These are phyloP conservation scores for Oophaga pumilio DNA, from an alignment of 2,113 vertebrate species.

Conservation along the genomic window DNA sequence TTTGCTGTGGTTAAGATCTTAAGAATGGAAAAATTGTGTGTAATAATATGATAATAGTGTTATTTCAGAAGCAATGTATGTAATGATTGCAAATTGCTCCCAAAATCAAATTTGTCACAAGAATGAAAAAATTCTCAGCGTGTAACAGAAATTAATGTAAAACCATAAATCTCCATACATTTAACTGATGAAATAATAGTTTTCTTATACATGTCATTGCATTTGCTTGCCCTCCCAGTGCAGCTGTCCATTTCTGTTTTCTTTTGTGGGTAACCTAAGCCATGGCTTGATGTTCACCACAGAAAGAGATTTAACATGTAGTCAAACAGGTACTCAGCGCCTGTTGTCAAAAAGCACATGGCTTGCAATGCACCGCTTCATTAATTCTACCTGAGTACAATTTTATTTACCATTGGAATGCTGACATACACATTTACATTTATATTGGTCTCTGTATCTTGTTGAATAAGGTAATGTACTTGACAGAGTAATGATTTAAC, in stretches of 20 bases:
- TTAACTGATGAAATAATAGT: slow-evolving; percentile 34
- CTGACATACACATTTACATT: slow-evolving; percentile 49
- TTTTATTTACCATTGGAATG: slow-evolving; percentile 50
- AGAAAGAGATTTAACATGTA: slow-evolving; percentile 44
- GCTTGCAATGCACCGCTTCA: slow-evolving; percentile 46
- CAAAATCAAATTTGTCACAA: slow-evolving; percentile 37
- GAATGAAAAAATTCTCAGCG: slow-evolving; percentile 30
- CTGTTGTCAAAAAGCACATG: slow-evolving; percentile 42
- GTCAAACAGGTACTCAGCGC: slow-evolving; percentile 40
- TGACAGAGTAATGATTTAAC: slow-evolving; percentile 42
- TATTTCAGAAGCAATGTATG: slow-evolving; percentile 17
- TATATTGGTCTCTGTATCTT: slow-evolving; percentile 52
- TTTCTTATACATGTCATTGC: slow-evolving; percentile 22
- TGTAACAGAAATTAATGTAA: slow-evolving; percentile 47
- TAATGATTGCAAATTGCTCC: slow-evolving; percentile 42
- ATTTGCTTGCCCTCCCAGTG: slow-evolving; percentile 18
- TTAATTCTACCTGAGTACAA: slow-evolving; percentile 49
- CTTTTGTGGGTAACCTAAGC: slow-evolving; percentile 36
- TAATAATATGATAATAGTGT: slow-evolving; percentile 31
- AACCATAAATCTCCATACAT: slow-evolving; percentile 47
- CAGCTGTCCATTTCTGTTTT: slow-evolving; percentile 37
- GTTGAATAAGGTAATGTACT: slow-evolving; percentile 46
- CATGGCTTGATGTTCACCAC: slow-evolving; percentile 15
- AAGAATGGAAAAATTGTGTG: not conserved
- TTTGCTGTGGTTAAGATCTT: not conserved